A percentile compares a stretch with the other conserved stretches of the same genome.
Conservation (phyloP, 1,140 invertebrate species). For the Oppia nitens region DNA sequence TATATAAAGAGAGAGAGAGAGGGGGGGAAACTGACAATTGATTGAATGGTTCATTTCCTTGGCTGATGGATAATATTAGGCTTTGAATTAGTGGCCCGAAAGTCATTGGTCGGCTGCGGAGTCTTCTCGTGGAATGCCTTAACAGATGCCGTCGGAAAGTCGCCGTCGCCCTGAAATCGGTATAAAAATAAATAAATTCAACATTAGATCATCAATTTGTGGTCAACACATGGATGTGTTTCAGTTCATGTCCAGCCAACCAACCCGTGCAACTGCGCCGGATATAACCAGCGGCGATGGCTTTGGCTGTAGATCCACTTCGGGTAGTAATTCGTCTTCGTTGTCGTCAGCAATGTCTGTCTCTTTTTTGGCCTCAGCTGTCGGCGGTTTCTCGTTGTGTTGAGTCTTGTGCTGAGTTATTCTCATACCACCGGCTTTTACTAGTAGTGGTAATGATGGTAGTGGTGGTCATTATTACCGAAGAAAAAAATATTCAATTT, state of each 20-base stretch:
- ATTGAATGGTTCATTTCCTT: conserved; percentile 38
- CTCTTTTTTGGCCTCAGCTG: conserved; percentile 24
- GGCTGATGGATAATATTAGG: conserved; percentile 50
- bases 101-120: conserved; percentile 43
- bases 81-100: conserved; percentile 36
- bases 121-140: conserved; percentile 50
- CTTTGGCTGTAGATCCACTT: conserved; percentile 40
- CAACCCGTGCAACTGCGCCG: conserved; percentile 44
- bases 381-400: conserved; percentile 28
- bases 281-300: conserved; percentile 44
- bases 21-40: too few species aligned
- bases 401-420: conserved; percentile 68
- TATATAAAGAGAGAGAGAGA: too few species aligned
- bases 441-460: too few species aligned
- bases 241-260: too few species aligned
- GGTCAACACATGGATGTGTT: too few species aligned
- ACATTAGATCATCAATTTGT: too few species aligned
- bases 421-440: conserved; percentile 78
- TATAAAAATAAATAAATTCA: background rate
- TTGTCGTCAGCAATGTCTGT: conserved; percentile 26
- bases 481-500: too few species aligned
- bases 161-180: conserved; percentile 53
- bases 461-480: too few species aligned
- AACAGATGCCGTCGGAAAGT: conserved; percentile 70
- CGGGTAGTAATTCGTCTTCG: conserved; percentile 24